phyloP scores from a whole-genome alignment of 1,140 invertebrate species.

The Philopotamus ludificatus region DNA sequence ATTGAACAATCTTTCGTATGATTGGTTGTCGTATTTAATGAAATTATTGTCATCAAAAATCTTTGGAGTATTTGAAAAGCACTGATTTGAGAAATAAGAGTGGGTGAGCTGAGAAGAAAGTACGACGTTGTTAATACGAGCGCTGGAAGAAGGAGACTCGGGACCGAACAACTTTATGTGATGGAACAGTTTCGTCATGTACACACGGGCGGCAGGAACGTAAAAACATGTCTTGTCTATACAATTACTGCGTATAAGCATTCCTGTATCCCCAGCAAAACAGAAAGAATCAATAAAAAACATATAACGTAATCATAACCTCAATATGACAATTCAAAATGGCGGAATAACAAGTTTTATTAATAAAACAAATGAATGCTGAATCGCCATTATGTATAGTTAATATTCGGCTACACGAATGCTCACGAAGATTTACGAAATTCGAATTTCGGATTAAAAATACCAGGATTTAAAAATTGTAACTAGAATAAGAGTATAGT shows the following conservation, averaged over 20 bases:
- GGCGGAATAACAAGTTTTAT: too few relatives aligned
- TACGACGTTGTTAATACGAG: constrained; percentile 41
- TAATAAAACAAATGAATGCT: too few relatives aligned
- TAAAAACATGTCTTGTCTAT: constrained; percentile 38
- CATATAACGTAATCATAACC: too few relatives aligned
- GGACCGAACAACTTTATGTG: constrained; percentile 38
- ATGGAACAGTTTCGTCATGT: constrained; percentile 36
- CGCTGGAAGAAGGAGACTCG: constrained; percentile 27
- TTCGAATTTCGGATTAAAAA: too few relatives aligned
- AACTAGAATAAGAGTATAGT: too few relatives aligned
- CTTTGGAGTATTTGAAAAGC: constrained; percentile 13
- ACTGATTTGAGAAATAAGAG: constrained; percentile 9
- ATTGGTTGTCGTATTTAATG: background rate
- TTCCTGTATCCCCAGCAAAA: constrained; percentile 3
- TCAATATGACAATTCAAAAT: background rate
- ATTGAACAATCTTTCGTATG: too few relatives aligned
- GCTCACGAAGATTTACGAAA: too few relatives aligned
- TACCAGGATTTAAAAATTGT: too few relatives aligned
- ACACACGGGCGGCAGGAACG: constrained; percentile 22
- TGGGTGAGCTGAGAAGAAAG: constrained; percentile 36
- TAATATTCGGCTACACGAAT: too few relatives aligned
- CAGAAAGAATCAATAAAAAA: too few relatives aligned
- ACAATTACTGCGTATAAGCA: constrained; percentile 24
- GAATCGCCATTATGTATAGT: too few relatives aligned
- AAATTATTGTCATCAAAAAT: too few relatives aligned